These are phyloP conservation scores for Ciona savignyi DNA, from an alignment of 23 tunicate species.

Conservation along the genomic window DNA sequence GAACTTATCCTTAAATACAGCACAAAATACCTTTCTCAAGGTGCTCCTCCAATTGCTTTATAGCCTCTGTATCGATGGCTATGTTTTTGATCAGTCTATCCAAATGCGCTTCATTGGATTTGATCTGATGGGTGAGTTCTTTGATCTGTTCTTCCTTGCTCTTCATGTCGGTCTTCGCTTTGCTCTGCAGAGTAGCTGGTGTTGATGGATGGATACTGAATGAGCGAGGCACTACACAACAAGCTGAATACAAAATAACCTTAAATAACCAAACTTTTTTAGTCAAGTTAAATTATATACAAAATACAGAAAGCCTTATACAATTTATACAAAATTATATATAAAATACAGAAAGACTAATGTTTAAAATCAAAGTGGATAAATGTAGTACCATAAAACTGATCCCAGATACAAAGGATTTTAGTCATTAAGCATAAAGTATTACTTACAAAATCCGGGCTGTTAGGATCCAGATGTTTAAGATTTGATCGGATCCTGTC, in stretches of 20 bases:
- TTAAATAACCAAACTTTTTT: too few relatives aligned
- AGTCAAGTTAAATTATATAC: not conserved
- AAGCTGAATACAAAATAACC: too few relatives aligned
- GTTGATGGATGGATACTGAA: too few relatives aligned
- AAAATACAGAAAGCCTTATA: too few relatives aligned
- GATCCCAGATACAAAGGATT: not conserved
- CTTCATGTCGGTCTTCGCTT: slow-evolving; percentile 30
- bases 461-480: slow-evolving; percentile 63
- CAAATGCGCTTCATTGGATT: slow-evolving; percentile 51
- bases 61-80: slow-evolving; percentile 84
- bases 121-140: slow-evolving; percentile 44
- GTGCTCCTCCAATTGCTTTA: slow-evolving; percentile 77
- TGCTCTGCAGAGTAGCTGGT: slow-evolving; percentile 21
- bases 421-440: too few relatives aligned
- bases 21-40: slow-evolving; percentile 66
- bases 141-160: slow-evolving; percentile 49
- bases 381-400: not conserved
- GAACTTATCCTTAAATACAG: too few relatives aligned
- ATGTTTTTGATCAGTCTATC: slow-evolving; percentile 62
- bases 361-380: too few relatives aligned
- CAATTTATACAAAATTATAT: too few relatives aligned
- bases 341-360: not conserved
- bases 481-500: slow-evolving; percentile 46
- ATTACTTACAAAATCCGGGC: slow-evolving; percentile 68
- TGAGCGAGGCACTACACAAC: too few relatives aligned